Base-by-base conservation (phyloP, 2,797 vertebrate species). In the Lacerta viridis region DNA sequence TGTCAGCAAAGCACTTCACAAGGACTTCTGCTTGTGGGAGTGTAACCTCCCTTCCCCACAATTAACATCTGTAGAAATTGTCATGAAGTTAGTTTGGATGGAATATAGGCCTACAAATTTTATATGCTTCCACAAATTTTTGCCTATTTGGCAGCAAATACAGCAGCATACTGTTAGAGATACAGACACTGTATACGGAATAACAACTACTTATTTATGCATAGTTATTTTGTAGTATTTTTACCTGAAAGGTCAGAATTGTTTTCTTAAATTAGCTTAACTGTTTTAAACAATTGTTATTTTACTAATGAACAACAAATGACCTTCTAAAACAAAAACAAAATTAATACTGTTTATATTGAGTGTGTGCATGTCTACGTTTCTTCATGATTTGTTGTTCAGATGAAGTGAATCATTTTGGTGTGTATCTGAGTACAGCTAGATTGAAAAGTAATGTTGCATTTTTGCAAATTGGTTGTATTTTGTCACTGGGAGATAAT, bases 341-440 rank as follows among this genome's bases (percentile, higher is more conserved):
- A 46, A 39, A 27, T 39, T 59, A 41, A 43, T 90, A 5, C 66
- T 55, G 90, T 92, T 90, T 23, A 27, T 0, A 9, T 4, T 71
- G 3, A 2, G 25, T 76, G 1, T 90, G 87, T 84, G 0, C 20
- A 33, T 91, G 66, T 90, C 91, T 88, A 25, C 83, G 90, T 93
- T 69, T 90, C 91, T 89, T 15, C 50, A 29, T 94, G 93, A 90
- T n/a, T 91, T 87, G 87, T 55, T 68, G 13, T 50, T 66, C 68
- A 20, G 90, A 88, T 69, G 41, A 23, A 80, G 82, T 18, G 3
- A 50, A 33, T 55, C 36, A 64, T 50, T 84, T 69, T 50, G 10
- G 27, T 90, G 7, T 50, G n/a, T 90, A 8, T 33, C 10, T 61
- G 87, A 80, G 59, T 82, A 84, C 46, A 79, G 3, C 29, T 29